Percentiles rank a stretch among this genome's conserved stretches.
Evolutionary conservation across 1,140 invertebrate species (phyloP).

Genomic region (Heliconius melpomene): DNA sequence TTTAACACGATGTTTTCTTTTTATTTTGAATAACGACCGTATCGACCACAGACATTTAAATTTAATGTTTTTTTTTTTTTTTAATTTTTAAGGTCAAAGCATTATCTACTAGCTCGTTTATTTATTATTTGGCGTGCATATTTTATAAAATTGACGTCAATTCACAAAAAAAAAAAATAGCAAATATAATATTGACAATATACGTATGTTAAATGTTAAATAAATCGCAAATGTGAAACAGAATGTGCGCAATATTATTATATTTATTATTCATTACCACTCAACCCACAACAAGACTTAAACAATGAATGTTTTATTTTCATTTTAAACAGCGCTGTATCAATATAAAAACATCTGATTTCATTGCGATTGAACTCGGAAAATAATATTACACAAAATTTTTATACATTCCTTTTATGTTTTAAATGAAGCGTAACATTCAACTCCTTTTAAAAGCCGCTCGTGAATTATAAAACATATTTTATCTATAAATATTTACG

Average conservation of each 20-base stretch:
- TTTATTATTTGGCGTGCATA: conserved; percentile 14
- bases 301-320: conserved; percentile 45
- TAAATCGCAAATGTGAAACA: conserved; percentile 20
- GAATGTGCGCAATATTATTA: conserved; percentile 37
- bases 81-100: conserved; percentile 28
- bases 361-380: conserved; percentile 29
- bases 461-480: neutral
- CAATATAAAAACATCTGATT: conserved; percentile 43
- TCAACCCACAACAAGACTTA: conserved; percentile 33
- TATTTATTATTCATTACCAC: conserved; percentile 41
- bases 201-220: conserved; percentile 17
- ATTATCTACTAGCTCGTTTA: conserved; percentile 14
- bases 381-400: conserved; percentile 20
- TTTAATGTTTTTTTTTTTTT: conserved; percentile 19
- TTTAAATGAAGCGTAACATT: conserved; percentile 11
- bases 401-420: conserved; percentile 19
- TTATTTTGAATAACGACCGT: conserved; percentile 25
- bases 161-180: conserved; percentile 6
- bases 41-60: conserved; percentile 28
- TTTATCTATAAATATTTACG: conserved; percentile 1
- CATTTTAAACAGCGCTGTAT: conserved; percentile 37
- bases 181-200: conserved; percentile 3
- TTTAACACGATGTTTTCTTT: neutral
- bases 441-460: neutral
- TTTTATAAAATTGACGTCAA: conserved; percentile 11